Percentiles rank a stretch among this genome's conserved stretches.
phyloP scores from a whole-genome alignment of 2,888 invertebrate species.

The Scaptomyza reducta region DNA sequence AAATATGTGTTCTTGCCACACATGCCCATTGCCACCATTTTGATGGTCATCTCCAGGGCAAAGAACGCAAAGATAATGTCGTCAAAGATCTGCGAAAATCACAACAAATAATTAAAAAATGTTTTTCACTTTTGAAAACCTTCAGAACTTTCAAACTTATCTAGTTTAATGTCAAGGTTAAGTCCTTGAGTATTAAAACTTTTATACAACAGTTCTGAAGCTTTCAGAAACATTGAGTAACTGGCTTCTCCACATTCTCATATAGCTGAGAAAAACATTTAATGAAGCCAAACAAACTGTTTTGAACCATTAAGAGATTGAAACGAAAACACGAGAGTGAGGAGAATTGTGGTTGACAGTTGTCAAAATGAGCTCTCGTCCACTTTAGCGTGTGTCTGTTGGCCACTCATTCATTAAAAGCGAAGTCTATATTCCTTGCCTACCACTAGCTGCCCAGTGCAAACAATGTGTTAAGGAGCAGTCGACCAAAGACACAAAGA shows the following conservation, averaged over 20 bases:
- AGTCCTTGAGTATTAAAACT: too few species aligned
- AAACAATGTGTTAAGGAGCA: conserved; percentile 24
- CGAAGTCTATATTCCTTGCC: background rate
- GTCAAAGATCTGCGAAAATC: conserved; percentile 91
- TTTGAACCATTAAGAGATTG: background rate
- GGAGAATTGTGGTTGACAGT: conserved; percentile 37
- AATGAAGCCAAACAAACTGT: background rate
- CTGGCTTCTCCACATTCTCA: too few species aligned
- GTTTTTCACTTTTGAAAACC: too few species aligned
- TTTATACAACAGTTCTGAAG: too few species aligned
- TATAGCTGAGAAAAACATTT: too few species aligned
- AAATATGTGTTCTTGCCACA: conserved; percentile 97
- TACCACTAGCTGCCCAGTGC: background rate
- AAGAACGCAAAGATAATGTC: conserved; percentile 99
- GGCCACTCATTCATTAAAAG: conserved; percentile 27
- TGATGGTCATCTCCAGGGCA: conserved; percentile 98
- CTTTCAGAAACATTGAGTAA: too few species aligned
- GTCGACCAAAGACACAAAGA: background rate
- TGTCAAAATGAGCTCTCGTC: conserved; percentile 41
- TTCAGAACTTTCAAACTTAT: too few species aligned
- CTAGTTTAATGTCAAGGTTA: too few species aligned
- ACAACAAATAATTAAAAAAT: too few species aligned
- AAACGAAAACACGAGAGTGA: background rate
- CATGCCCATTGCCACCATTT: conserved; percentile 99
- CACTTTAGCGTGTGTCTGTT: conserved; percentile 35